These are phyloP conservation scores for Marasmarcha lunaedactyla DNA, from an alignment of 2,888 invertebrate genomes.

Conservation along the genomic window DNA sequence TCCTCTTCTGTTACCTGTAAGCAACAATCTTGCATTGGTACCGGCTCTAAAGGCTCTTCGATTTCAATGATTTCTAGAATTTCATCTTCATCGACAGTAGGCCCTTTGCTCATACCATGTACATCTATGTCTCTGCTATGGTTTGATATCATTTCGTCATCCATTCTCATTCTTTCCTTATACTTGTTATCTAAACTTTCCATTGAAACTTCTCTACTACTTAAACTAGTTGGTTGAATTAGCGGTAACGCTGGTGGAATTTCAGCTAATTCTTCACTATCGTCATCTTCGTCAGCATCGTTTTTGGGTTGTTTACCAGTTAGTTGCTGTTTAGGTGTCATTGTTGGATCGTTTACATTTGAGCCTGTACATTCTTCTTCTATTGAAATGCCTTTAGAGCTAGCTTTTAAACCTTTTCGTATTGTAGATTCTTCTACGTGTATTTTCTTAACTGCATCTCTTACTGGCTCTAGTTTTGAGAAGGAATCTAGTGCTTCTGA, in stretches of 20 bases:
- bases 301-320: slow-evolving; percentile 46
- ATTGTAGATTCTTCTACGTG: slow-evolving; percentile 72
- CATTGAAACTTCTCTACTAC: slow-evolving; percentile 85
- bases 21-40: slow-evolving; percentile 88
- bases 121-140: slow-evolving; percentile 65
- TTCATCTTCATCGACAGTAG: slow-evolving; percentile 72
- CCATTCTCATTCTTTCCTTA: slow-evolving; percentile 77
- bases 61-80: slow-evolving; percentile 85
- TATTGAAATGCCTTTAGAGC: slow-evolving; percentile 56
- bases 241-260: slow-evolving; percentile 85
- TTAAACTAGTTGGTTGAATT: slow-evolving; percentile 77
- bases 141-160: slow-evolving; percentile 66
- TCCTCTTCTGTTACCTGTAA: slow-evolving; percentile 94
- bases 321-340: slow-evolving; percentile 27
- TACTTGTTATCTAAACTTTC: slow-evolving; percentile 83
- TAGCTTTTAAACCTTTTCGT: slow-evolving; percentile 71
- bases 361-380: slow-evolving; percentile 60
- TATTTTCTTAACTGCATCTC: slow-evolving; percentile 65
- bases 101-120: slow-evolving; percentile 59
- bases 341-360: slow-evolving; percentile 38
- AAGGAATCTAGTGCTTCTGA: slow-evolving; percentile 35
- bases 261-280: slow-evolving; percentile 83
- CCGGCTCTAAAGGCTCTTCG: slow-evolving; percentile 83
- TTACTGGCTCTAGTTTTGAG: slow-evolving; percentile 57
- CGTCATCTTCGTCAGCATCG: slow-evolving; percentile 77